Conservation (phyloP, 1,140 invertebrate genomes). For the Drosophila ananassae region DNA sequence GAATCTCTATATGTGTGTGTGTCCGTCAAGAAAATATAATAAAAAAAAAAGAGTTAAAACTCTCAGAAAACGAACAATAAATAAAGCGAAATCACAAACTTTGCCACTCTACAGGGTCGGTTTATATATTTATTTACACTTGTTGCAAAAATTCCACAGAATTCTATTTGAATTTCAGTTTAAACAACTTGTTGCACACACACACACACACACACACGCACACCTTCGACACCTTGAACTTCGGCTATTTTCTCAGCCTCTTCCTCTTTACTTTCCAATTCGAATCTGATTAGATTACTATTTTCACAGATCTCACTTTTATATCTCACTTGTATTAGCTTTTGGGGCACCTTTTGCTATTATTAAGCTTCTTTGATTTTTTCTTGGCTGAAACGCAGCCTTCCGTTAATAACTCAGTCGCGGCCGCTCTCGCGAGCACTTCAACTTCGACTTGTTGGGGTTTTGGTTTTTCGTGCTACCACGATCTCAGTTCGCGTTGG, state of each 20-base stretch:
- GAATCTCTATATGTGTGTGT: conserved; percentile 47
- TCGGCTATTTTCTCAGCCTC: conserved; percentile 40
- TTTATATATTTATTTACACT: not conserved
- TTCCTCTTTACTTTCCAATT: conserved; percentile 7
- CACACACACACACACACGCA: conserved; percentile 26
- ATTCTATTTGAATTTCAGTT: conserved; percentile 4
- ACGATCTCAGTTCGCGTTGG: too few species aligned
- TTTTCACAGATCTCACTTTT: conserved; percentile 9
- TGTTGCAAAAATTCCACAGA: not conserved
- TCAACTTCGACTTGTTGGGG: too few species aligned
- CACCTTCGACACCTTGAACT: conserved; percentile 63
- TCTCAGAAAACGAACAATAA: conserved; percentile 6
- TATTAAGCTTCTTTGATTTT: not conserved
- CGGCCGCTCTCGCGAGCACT: too few species aligned
- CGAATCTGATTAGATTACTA: conserved; percentile 3
- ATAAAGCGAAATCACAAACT: conserved; percentile 18
- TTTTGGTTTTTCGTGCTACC: too few species aligned
- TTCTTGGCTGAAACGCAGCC: not conserved
- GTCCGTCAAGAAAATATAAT: conserved; percentile 9
- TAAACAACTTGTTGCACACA: conserved; percentile 46
- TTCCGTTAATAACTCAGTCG: not conserved
- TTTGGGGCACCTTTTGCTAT: not conserved
- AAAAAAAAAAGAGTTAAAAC: conserved; percentile 22
- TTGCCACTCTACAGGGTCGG: not conserved
- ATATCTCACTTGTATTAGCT: not conserved